Evolutionary conservation across 2,888 invertebrate genomes (phyloP).

Genomic region (Rotaria magnacalcarata): DNA sequence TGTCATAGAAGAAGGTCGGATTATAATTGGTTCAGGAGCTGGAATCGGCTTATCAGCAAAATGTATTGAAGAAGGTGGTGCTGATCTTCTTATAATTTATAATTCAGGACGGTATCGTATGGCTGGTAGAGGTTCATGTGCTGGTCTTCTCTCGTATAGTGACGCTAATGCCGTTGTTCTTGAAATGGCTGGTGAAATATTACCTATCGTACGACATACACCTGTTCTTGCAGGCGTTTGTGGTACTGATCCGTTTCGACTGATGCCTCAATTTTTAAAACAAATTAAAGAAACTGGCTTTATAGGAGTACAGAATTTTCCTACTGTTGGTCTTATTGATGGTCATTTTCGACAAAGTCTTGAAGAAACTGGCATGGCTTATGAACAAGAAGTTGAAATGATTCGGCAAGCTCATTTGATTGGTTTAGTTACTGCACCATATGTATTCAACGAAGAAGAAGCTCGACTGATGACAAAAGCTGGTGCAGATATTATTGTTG

Average conservation of each 20-base stretch:
- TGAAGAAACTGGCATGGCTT: conserved; percentile 34
- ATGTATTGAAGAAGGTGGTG: conserved; percentile 31
- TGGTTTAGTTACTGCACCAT: conserved; percentile 30
- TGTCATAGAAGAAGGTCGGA: background rate
- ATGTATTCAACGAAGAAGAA: background rate
- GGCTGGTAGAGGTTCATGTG: conserved; percentile 2
- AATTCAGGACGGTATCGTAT: conserved; percentile 35
- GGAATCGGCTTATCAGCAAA: conserved; percentile 26
- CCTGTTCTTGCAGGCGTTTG: conserved; percentile 17
- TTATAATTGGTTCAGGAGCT: conserved; percentile 30
- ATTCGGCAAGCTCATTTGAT: conserved; percentile 3
- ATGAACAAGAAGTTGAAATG: conserved; percentile 35
- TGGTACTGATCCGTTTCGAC: conserved; percentile 22
- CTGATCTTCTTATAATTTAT: conserved; percentile 2
- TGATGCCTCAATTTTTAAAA: conserved; percentile 15
- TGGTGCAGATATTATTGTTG: conserved; percentile 28
- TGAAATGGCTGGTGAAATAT: conserved; percentile 32
- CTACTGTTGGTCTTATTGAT: background rate
- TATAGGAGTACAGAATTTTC: conserved; percentile 22
- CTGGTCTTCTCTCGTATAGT: conserved; percentile 8
- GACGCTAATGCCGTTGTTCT: conserved; percentile 28
- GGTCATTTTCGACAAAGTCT: conserved; percentile 17
- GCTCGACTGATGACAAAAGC: background rate
- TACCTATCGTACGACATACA: background rate
- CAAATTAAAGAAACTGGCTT: conserved; percentile 31